phyloP scores from a whole-genome alignment of 2,797 vertebrate genomes.

The Garrulus glandarius region DNA sequence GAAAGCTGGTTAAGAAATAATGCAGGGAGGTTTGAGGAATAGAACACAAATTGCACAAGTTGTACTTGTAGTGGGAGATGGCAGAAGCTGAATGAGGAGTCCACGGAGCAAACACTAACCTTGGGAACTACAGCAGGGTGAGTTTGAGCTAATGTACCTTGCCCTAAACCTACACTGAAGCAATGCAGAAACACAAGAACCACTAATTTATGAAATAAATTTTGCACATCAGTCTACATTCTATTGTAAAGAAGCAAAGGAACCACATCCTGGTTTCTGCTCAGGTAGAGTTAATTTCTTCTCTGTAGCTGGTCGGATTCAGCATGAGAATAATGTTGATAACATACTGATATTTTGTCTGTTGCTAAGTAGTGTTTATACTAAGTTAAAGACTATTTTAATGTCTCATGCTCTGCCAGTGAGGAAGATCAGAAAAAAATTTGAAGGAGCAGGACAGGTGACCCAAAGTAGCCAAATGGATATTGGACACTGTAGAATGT shows the following conservation, averaged over 20 bases:
- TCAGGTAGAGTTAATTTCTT: neutral
- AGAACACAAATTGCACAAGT: neutral
- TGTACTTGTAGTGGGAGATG: neutral
- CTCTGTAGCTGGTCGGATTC: neutral
- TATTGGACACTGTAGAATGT: neutral
- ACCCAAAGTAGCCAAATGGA: neutral
- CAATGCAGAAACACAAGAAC: neutral
- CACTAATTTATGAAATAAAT: neutral
- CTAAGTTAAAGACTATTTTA: neutral
- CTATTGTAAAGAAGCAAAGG: neutral
- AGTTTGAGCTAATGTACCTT: neutral
- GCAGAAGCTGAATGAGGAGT: neutral
- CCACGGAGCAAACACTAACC: neutral
- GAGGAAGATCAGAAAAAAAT: neutral
- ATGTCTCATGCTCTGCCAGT: neutral
- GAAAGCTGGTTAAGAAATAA: neutral
- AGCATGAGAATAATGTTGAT: neutral
- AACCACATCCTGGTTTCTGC: neutral
- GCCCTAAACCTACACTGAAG: neutral
- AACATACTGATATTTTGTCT: neutral
- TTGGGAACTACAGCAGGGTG: neutral
- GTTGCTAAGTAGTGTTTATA: neutral
- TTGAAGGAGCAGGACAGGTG: neutral
- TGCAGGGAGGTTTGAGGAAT: neutral
- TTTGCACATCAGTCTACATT: neutral